phyloP scores from a whole-genome alignment of 2,888 invertebrate genomes.

The Silvanus unidentatus region DNA sequence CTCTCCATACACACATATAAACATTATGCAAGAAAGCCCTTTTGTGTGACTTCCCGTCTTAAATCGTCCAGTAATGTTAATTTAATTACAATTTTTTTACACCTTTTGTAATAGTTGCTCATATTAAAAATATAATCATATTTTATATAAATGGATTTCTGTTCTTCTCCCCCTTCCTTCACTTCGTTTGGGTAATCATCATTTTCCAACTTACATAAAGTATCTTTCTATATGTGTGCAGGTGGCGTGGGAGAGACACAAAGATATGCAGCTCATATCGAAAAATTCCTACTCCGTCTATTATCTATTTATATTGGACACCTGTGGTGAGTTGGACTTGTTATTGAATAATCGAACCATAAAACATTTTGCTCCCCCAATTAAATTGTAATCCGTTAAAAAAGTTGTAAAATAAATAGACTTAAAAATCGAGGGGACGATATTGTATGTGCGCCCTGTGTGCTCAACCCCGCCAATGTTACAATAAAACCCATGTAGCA shows the following conservation, averaged over 20 bases:
- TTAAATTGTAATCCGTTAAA: constrained; percentile 31
- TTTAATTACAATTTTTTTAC: constrained; percentile 33
- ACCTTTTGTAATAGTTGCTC: too few species aligned
- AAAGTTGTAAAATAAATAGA: constrained; percentile 33
- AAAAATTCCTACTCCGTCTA: background rate
- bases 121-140: too few species aligned
- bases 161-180: background rate
- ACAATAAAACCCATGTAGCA: constrained; percentile 15
- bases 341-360: constrained; percentile 26
- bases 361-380: constrained; percentile 26
- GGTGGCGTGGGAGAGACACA: constrained; percentile 1
- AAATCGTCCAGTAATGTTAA: constrained; percentile 35
- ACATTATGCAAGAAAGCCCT: constrained; percentile 27
- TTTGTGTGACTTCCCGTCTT: constrained; percentile 38
- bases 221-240: background rate
- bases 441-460: too few species aligned
- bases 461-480: too few species aligned
- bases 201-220: background rate
- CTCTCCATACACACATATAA: constrained; percentile 22
- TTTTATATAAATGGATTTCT: background rate
- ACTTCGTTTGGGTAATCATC: too few species aligned
- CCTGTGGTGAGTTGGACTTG: constrained; percentile 29
- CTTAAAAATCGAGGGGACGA: too few species aligned
- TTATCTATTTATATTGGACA: constrained; percentile 18
- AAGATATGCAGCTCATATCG: background rate